Conservation (phyloP, 2,888 invertebrate species). For the Protophormia terraenovae region DNA sequence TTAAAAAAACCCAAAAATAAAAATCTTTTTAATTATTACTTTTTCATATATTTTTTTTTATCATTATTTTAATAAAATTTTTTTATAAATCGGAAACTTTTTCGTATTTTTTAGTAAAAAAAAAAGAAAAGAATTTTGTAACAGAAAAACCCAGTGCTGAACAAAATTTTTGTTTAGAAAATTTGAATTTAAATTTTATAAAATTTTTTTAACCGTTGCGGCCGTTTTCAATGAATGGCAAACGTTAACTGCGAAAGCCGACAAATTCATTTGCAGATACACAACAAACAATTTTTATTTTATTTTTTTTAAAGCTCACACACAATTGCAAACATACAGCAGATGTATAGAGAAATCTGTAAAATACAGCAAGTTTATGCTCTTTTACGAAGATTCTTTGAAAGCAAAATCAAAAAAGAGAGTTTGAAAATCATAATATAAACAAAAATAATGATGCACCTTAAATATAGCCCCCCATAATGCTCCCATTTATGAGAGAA, state of each 20-base stretch:
- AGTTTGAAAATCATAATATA: slow-evolving; percentile 39
- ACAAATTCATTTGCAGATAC: slow-evolving; percentile 69
- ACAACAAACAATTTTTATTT: slow-evolving; percentile 63
- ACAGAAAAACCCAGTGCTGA: background rate
- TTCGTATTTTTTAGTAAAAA: slow-evolving; percentile 16
- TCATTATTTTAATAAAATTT: background rate
- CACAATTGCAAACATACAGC: slow-evolving; percentile 33
- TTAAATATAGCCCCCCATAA: background rate
- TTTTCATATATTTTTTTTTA: background rate
- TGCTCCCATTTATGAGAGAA: background rate
- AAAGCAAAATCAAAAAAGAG: slow-evolving; percentile 27
- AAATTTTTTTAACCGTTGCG: slow-evolving; percentile 42
- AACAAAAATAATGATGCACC: slow-evolving; percentile 51
- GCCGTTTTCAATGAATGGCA: slow-evolving; percentile 70
- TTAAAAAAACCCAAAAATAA: background rate
- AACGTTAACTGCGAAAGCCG: slow-evolving; percentile 72
- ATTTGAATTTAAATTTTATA: background rate
- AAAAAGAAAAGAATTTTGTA: background rate
- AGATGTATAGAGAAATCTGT: slow-evolving; percentile 55
- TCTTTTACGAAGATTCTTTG: slow-evolving; percentile 34
- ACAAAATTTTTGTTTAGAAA: background rate
- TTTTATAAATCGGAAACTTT: background rate
- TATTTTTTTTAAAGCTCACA: slow-evolving; percentile 54
- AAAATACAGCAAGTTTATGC: slow-evolving; percentile 27
- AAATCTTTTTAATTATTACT: background rate